Evolutionary conservation across 2,888 invertebrate species (phyloP).

Genomic region (Perizoma affinitatum): DNA sequence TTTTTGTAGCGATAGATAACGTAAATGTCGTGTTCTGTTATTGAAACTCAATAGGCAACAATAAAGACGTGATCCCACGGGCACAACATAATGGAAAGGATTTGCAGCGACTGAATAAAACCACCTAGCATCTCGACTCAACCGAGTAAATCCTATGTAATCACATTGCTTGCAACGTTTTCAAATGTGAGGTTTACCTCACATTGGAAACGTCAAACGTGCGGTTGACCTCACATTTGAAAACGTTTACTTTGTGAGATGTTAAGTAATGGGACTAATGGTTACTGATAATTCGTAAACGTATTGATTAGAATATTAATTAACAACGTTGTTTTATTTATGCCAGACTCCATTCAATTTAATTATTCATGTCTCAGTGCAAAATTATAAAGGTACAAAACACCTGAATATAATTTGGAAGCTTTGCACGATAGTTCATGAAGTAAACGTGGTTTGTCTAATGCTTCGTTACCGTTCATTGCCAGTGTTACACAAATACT

Average conservation of each 20-base stretch:
- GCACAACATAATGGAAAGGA: constrained; percentile 72
- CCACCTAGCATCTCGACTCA: constrained; percentile 64
- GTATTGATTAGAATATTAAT: constrained; percentile 26
- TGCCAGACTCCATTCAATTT: constrained; percentile 4
- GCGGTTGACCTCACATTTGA: too few species aligned
- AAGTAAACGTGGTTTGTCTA: constrained; percentile 22
- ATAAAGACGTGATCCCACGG: constrained; percentile 64
- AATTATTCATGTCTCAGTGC: constrained; percentile 21
- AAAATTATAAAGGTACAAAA: constrained; percentile 22
- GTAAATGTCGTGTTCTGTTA: constrained; percentile 49
- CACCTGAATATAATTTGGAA: constrained; percentile 22
- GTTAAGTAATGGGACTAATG: constrained; percentile 36
- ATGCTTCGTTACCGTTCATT: constrained; percentile 18
- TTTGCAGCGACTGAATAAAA: constrained; percentile 73
- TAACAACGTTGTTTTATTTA: constrained; percentile 26
- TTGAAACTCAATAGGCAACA: constrained; percentile 72
- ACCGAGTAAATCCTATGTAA: constrained; percentile 69
- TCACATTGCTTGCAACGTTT: constrained; percentile 57
- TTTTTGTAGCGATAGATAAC: background rate
- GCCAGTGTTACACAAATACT: constrained; percentile 21
- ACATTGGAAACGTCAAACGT: too few species aligned
- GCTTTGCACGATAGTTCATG: constrained; percentile 13
- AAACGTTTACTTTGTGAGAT: constrained; percentile 50
- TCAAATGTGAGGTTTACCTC: constrained; percentile 52
- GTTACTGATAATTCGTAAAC: constrained; percentile 41